A percentile compares a stretch with the other conserved stretches of the same genome.
phyloP scores from a whole-genome alignment of 2,888 invertebrate species.

The Calameuta filiformis region DNA sequence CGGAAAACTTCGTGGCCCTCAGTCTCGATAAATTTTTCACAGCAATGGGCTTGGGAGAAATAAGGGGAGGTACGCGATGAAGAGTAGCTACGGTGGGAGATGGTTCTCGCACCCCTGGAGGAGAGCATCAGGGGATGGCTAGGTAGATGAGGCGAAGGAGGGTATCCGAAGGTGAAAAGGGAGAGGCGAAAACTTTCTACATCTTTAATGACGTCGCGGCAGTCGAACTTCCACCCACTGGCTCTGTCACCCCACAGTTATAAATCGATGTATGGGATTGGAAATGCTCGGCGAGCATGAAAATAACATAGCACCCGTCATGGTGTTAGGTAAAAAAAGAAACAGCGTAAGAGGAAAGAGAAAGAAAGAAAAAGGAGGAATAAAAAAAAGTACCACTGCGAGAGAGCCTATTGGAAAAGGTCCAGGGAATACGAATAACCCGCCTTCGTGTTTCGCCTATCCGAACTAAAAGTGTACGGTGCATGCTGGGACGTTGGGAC shows the following conservation, averaged over 20 bases:
- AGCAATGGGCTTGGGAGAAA: background rate
- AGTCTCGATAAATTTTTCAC: conserved; percentile 40
- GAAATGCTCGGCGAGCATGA: conserved; percentile 21
- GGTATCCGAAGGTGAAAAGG: background rate
- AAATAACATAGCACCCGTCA: background rate
- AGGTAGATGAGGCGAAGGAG: background rate
- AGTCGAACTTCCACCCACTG: conserved; percentile 9
- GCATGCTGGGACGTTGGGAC: background rate
- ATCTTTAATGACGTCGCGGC: conserved; percentile 38
- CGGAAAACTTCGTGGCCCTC: conserved; percentile 13
- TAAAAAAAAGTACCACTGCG: background rate
- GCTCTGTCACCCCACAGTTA: background rate
- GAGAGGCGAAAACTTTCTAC: conserved; percentile 35
- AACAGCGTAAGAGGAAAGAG: background rate
- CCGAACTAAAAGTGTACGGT: background rate
- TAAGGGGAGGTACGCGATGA: background rate
- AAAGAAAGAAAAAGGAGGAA: background rate
- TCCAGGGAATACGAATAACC: background rate
- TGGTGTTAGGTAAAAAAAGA: background rate
- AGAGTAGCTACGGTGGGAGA: background rate
- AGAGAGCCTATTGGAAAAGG: background rate
- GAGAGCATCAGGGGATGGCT: background rate
- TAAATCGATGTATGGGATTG: conserved; percentile 27
- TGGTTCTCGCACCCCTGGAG: background rate
- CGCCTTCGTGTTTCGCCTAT: background rate